Evolutionary conservation across 2,113 vertebrate genomes (phyloP), one percentile per base, ranked within the genome.

Genomic region (Nansenia antarctica): DNA sequence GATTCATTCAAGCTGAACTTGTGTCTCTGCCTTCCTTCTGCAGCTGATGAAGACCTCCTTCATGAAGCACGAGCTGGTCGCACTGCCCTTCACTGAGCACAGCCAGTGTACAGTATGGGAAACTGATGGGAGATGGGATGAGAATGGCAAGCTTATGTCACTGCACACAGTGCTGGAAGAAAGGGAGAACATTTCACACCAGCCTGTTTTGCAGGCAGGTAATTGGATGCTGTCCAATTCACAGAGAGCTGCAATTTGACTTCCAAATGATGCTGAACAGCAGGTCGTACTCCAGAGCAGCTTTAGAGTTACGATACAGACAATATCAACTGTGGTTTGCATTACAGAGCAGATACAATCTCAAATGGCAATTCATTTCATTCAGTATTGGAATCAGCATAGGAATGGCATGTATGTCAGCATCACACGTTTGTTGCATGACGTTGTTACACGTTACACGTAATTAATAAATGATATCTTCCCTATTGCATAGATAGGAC

Each of bases 11-110:
- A 1, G 3, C n/a, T n/a, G n/a, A n/a, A n/a, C n/a, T n/a, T n/a
- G n/a, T n/a, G n/a, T n/a, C n/a, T n/a, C n/a, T n/a, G n/a, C n/a
- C n/a, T n/a, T n/a, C n/a, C n/a, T n/a, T 74, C 78, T 29, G 65
- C 88, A 96, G 95, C 90, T 96, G 68, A 92, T 95, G 89, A 94
- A 91, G 83, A 93, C 90, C 20, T 91, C 89, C 60, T 95, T 93
- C 72, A 92, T 91, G 64, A 91, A 88, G 67, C 93, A 93, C 15
- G 92, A 95, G 73, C 83, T 94, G 55, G 89, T 89, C 18, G 90
- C 94, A 76, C 85, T 96, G 85, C 85, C 93, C 31, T 93, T 96
- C 71, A 78, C 89, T 1, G 93, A 95, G 79, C 95, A 96, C 89
- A 92, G 90, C 63, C 90, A 93, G 77, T 96, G 95, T 90, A n/a